Conservation (phyloP, 2,888 invertebrate genomes). For the Clitarchus hookeri region DNA sequence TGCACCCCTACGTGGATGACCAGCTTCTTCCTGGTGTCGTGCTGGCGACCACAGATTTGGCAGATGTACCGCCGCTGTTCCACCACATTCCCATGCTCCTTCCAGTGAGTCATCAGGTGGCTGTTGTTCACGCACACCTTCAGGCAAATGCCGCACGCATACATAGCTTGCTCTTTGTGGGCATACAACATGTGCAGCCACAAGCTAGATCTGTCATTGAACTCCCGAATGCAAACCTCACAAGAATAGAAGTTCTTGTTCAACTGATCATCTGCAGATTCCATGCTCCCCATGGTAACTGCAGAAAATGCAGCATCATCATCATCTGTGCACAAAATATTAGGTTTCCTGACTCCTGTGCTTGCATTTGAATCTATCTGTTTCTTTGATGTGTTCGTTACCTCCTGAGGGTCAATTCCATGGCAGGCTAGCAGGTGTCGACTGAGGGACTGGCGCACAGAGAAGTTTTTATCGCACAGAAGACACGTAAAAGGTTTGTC, state of each 20-base stretch:
- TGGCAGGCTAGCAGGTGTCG: conserved; percentile 60
- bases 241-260: conserved; percentile 56
- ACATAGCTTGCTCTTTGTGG: conserved; percentile 59
- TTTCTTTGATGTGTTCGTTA: conserved; percentile 16
- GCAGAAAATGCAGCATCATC: not conserved
- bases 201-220: conserved; percentile 58
- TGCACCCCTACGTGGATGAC: conserved; percentile 61
- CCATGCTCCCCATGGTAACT: not conserved
- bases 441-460: conserved; percentile 56
- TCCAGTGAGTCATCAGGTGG: conserved; percentile 58
- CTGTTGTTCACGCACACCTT: conserved; percentile 57
- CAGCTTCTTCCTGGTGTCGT: conserved; percentile 59
- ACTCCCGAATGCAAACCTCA: conserved; percentile 57
- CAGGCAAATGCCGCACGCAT: conserved; percentile 62
- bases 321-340: not conserved
- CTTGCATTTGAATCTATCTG: not conserved
- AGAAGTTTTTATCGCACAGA: conserved; percentile 59
- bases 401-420: conserved; percentile 53
- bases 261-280: conserved; percentile 45
- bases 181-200: conserved; percentile 61
- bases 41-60: conserved; percentile 60
- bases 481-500: conserved; percentile 52
- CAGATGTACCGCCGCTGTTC: conserved; percentile 53
- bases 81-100: conserved; percentile 37
- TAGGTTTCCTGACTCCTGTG: not conserved